Conservation (phyloP, 2,888 invertebrate species). For the Amiota communis region DNA sequence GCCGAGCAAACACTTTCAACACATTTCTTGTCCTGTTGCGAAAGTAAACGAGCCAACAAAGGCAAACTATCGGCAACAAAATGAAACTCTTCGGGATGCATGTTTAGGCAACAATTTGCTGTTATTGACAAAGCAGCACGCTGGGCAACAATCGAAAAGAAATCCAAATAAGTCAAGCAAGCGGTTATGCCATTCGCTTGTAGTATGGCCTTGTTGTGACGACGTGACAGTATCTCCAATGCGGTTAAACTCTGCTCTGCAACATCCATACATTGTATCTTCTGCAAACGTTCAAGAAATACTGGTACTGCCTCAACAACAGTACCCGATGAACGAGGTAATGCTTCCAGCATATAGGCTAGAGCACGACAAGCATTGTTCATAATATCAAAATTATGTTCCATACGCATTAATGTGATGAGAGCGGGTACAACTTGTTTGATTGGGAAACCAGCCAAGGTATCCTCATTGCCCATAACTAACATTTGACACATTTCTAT, state of each 20-base stretch:
- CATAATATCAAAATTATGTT: conserved; percentile 99
- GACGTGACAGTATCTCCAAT: conserved; percentile 94
- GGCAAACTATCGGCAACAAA: conserved; percentile 91
- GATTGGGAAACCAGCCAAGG: conserved; percentile 97
- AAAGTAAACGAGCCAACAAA: conserved; percentile 84
- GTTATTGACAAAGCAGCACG: conserved; percentile 96
- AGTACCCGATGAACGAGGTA: conserved; percentile 95
- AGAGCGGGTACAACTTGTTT: conserved; percentile 97
- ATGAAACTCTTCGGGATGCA: conserved; percentile 94
- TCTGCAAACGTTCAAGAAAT: conserved; percentile 96
- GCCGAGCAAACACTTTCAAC: conserved; percentile 98
- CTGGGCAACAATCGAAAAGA: conserved; percentile 98
- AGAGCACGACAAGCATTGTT: conserved; percentile 98
- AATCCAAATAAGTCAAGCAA: conserved; percentile 96
- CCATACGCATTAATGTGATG: conserved; percentile 92
- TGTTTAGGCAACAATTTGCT: conserved; percentile 97
- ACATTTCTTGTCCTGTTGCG: conserved; percentile 96
- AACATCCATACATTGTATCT: conserved; percentile 99
- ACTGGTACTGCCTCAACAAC: conserved; percentile 98
- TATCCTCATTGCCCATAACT: conserved; percentile 99
- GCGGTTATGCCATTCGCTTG: conserved; percentile 96
- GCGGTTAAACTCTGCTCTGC: conserved; percentile 99
- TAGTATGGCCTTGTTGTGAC: conserved; percentile 97
- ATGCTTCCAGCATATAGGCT: conserved; percentile 99
- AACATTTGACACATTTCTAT: conserved; percentile 99